Percentiles rank a stretch among this genome's conserved stretches.
Conservation (phyloP, 2,888 invertebrate genomes). For the Stenurella melanura region DNA sequence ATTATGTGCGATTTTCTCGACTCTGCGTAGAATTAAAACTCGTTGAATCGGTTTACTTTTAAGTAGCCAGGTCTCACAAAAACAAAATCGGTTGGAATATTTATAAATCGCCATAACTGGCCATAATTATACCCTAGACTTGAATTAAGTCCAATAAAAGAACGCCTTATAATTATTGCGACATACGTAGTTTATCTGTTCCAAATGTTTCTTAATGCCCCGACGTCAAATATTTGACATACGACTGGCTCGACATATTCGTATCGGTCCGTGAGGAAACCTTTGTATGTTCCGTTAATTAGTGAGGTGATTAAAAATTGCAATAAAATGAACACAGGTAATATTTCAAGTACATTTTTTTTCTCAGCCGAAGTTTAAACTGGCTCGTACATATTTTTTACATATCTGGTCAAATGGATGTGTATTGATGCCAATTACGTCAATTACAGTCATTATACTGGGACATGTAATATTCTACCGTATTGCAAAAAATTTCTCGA, state of each 20-base stretch:
- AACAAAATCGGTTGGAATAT: slow-evolving; percentile 48
- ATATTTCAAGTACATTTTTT: not conserved
- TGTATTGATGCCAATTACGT: slow-evolving; percentile 1
- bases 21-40: slow-evolving; percentile 33
- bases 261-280: not conserved
- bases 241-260: not conserved
- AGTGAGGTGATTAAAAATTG: not conserved
- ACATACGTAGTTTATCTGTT: slow-evolving; percentile 38
- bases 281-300: not conserved
- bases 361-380: not conserved
- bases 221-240: slow-evolving; percentile 19
- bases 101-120: slow-evolving; percentile 48
- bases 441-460: slow-evolving; percentile 17
- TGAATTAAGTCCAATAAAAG: slow-evolving; percentile 46
- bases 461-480: not conserved
- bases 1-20: slow-evolving; percentile 47
- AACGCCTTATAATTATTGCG: slow-evolving; percentile 45
- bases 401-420: not conserved
- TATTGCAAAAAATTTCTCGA: not conserved
- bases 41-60: slow-evolving; percentile 43
- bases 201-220: slow-evolving; percentile 6
- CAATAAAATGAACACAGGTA: not conserved
- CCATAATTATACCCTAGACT: slow-evolving; percentile 51
- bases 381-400: not conserved
- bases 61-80: slow-evolving; percentile 50